These are phyloP conservation scores for Prunella fulvescens DNA, from an alignment of 2,113 vertebrate genomes.

Conservation along the genomic window DNA sequence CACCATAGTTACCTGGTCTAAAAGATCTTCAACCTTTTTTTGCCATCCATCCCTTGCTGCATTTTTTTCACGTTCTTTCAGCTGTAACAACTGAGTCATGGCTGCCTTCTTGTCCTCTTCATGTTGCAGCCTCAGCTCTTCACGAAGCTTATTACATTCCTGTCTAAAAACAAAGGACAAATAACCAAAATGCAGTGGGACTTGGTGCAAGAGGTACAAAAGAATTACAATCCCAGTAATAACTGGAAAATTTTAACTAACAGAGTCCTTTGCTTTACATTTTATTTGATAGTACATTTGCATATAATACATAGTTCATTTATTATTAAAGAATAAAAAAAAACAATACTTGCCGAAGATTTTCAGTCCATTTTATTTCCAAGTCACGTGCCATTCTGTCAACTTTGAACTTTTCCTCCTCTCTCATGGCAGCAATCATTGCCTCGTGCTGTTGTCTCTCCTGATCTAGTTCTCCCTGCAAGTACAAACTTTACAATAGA, in stretches of 20 bases:
- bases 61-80: constrained; percentile 90
- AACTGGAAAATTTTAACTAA: neutral
- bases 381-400: constrained; percentile 92
- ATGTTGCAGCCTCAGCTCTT: constrained; percentile 90
- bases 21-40: constrained; percentile 96
- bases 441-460: constrained; percentile 90
- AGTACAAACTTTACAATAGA: constrained; percentile 55
- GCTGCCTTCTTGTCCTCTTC: constrained; percentile 89
- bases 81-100: constrained; percentile 85
- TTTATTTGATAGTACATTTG: neutral
- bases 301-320: neutral
- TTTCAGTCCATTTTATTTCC: constrained; percentile 97
- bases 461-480: constrained; percentile 87
- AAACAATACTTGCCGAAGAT: constrained; percentile 81
- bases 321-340: neutral
- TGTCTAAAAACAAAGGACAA: constrained; percentile 78
- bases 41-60: constrained; percentile 93
- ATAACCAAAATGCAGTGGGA: neutral
- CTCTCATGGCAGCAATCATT: constrained; percentile 84
- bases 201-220: neutral
- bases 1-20: constrained; percentile 86
- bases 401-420: constrained; percentile 91
- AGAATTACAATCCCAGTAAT: neutral
- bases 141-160: constrained; percentile 93
- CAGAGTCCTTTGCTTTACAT: neutral